Evolutionary conservation across 2,888 invertebrate genomes (phyloP).

Genomic region (Bombylius major): DNA sequence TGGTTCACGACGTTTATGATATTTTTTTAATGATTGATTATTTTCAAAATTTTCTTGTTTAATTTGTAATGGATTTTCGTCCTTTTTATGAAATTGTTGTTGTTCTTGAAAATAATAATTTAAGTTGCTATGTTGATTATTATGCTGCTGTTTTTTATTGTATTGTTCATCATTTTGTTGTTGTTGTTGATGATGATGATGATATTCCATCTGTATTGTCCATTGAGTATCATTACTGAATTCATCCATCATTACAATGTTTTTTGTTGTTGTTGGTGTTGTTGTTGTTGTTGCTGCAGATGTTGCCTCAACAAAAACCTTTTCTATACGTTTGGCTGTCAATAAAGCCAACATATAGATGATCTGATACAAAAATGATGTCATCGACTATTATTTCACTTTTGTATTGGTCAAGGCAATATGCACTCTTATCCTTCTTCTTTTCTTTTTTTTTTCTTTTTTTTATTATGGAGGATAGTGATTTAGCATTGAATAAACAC

Average conservation of each 20-base stretch:
- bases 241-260: constrained; percentile 10
- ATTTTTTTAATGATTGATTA: neutral
- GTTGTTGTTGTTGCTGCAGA: constrained; percentile 4
- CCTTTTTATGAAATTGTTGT: no score
- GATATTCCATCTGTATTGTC: constrained; percentile 11
- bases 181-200: constrained; percentile 1
- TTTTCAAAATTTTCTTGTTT: neutral
- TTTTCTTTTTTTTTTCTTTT: no score
- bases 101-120: no score
- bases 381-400: constrained; percentile 19
- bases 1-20: constrained; percentile 6
- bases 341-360: constrained; percentile 18
- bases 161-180: neutral
- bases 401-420: constrained; percentile 6
- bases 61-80: neutral
- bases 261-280: constrained; percentile 1
- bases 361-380: constrained; percentile 18
- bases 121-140: no score
- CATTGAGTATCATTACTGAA: neutral
- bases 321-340: constrained; percentile 17
- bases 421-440: neutral
- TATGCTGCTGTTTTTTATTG: neutral
- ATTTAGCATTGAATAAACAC: no score
- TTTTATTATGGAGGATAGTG: no score
- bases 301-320: constrained; percentile 9